Evolutionary conservation across 2,888 invertebrate species (phyloP), one percentile per base, ranked within the genome.

Genomic region (Drosophila robusta): DNA sequence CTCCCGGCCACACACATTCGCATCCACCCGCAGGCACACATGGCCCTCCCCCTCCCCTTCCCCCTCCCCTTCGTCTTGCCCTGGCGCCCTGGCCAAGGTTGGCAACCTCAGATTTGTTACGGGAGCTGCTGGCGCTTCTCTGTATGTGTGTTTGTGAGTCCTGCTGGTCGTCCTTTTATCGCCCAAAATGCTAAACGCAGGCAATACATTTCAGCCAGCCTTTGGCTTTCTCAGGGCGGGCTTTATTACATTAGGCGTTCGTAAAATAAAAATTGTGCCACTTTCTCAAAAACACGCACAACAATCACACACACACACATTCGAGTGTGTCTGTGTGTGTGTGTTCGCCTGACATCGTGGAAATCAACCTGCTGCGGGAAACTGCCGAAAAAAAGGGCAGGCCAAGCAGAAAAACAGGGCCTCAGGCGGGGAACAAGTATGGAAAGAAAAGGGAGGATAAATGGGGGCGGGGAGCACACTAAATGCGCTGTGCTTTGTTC

Each of bases 231-330:
- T 65, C 70, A 54, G 75, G 85, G 85, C 85, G 85, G 84, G 87
- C 87, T 86, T 86, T 86, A 86, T 88, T 86, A 86, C 89, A 86
- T 86, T 86, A 88, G 79, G 80, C 87, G 78, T 88, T 77, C 84
- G 85, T 86, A 88, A 86, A 85, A 84, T 88, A 83, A 88, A 82
- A 82, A 88, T 87, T 86, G 83, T 82, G 87, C 85, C 83, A 87
- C 87, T 89, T 79, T 82, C 78, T 82, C 75, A 84, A 84, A 83
- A 83, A 72, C 77, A 81, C 78, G 75, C 74, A 79, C 75, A 78
- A 75, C 78, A 76, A 69, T 64, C 71, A 49, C 75, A 58, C 52
- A 39, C 70, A 52, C 62, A 29, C 32, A 60, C 42, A 49, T 62
- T 58, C 69, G 68, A 63, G 41, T 5, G n/a, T 34, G 24, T 11